Evolutionary conservation across 2,113 vertebrate genomes (phyloP), one percentile per base, ranked within the genome.

Genomic region (Apistogramma diplotaenia): DNA sequence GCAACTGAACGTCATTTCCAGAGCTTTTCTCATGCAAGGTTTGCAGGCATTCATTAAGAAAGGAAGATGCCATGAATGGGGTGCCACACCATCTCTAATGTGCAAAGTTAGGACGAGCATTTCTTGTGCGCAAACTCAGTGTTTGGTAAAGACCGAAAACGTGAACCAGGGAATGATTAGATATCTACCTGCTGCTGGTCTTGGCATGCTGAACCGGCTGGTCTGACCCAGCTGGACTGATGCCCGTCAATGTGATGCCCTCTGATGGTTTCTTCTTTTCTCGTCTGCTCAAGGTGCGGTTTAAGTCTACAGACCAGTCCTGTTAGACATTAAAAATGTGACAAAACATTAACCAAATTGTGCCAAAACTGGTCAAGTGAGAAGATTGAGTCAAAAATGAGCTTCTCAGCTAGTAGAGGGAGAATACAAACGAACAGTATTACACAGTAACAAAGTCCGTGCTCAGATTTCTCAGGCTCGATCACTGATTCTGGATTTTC

Each of bases 301-400:
- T 99, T 86, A 99, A 91, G 73, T 99, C 98, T 86, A 96, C 89
- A 49, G 97, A 99, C 97, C 97, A 99, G 61, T 99, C 98, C 98
- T 99, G 56, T 5, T 53, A 59, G 27, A 91, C 35, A 89, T 19
- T 70, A 3, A 70, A 31, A 70, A 49, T n/a, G 19, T 70, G 7
- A 49, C 40, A 18, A 49, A 29, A 25, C n/a, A 89, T 61, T 21
- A 23, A 37, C 37, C 11, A 1, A 19, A 46, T 59, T 55, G 54
- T 25, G 53, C 13, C n/a, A 16, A 33, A 55, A 23, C 10, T 43
- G 58, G 16, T 16, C 13, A 51, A 10, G 43, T 31, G 46, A 31
- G 54, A 23, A 23, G 43, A 3, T 7, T 54, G 19, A n/a, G 25
- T 43, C 60, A 5, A 72, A 79, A 87, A 25, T 73, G 76, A 56